These are phyloP conservation scores for Scaptomyza flava DNA, from an alignment of 2,888 invertebrate genomes.

Conservation along the genomic window DNA sequence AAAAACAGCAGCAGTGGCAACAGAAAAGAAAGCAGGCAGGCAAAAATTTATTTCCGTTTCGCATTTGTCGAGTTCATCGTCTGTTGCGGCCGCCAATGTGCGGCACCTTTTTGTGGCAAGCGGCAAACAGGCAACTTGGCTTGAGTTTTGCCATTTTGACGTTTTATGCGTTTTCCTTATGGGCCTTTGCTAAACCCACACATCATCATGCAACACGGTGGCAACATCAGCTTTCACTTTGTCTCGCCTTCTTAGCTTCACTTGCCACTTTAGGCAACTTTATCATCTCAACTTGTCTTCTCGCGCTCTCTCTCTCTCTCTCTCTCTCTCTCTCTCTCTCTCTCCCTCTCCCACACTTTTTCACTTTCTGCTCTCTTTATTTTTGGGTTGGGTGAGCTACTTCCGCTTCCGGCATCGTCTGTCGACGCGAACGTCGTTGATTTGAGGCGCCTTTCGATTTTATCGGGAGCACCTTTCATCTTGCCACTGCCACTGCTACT, in stretches of 20 bases:
- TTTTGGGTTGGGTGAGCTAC: slow-evolving; percentile 45
- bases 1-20: background rate
- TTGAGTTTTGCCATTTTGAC: slow-evolving; percentile 75
- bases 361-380: background rate
- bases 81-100: slow-evolving; percentile 29
- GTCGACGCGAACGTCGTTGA: slow-evolving; percentile 58
- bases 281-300: slow-evolving; percentile 38
- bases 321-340: background rate
- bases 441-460: slow-evolving; percentile 64
- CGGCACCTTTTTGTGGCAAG: slow-evolving; percentile 41
- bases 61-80: slow-evolving; percentile 60
- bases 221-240: background rate
- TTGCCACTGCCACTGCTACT: slow-evolving; percentile 8
- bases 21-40: slow-evolving; percentile 21
- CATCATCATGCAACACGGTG: slow-evolving; percentile 22
- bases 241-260: slow-evolving; percentile 65
- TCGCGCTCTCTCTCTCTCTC: background rate
- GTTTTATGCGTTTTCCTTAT: slow-evolving; percentile 64
- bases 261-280: slow-evolving; percentile 38
- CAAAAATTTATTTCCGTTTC: slow-evolving; percentile 70
- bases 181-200: slow-evolving; percentile 3
- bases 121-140: slow-evolving; percentile 43
- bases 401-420: slow-evolving; percentile 71
- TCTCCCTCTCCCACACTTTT: no score
- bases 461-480: slow-evolving; percentile 28